A percentile compares a stretch with the other conserved stretches of the same genome.
phyloP scores from a whole-genome alignment of 2,797 vertebrate species.

The Sebastes steindachneri region DNA sequence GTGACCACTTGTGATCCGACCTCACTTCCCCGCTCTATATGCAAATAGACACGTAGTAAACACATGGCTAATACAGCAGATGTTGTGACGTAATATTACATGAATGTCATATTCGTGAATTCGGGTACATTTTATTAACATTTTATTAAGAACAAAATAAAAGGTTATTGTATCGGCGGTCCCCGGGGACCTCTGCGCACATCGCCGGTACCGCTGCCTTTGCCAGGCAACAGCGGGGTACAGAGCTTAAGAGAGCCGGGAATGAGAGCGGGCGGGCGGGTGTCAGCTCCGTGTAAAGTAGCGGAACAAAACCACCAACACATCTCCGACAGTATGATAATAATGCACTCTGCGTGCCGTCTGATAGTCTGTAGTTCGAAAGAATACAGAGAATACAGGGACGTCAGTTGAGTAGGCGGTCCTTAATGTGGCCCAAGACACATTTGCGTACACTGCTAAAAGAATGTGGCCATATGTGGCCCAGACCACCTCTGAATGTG shows the following conservation, averaged over 20 bases:
- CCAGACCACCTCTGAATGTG: too few species aligned
- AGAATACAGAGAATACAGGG: background rate
- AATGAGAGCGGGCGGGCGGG: too few species aligned
- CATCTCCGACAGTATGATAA: background rate
- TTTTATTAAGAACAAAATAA: too few species aligned
- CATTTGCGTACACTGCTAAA: too few species aligned
- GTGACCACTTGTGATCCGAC: background rate
- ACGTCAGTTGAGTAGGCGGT: too few species aligned
- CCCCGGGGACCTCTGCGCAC: too few species aligned
- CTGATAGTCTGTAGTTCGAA: background rate
- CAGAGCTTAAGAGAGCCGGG: background rate
- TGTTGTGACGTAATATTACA: background rate
- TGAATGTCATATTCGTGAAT: background rate
- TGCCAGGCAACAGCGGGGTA: background rate
- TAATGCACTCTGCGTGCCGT: background rate
- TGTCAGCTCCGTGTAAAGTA: background rate
- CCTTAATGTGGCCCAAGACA: too few species aligned
- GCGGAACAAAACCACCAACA: background rate
- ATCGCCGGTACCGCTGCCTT: too few species aligned
- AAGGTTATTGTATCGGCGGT: too few species aligned
- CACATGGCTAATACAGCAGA: background rate
- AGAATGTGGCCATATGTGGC: too few species aligned
- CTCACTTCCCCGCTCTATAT: background rate
- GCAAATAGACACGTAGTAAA: background rate
- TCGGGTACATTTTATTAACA: too few species aligned